Base-by-base conservation (phyloP, 1,140 invertebrate species). In the Cylas formicarius region DNA sequence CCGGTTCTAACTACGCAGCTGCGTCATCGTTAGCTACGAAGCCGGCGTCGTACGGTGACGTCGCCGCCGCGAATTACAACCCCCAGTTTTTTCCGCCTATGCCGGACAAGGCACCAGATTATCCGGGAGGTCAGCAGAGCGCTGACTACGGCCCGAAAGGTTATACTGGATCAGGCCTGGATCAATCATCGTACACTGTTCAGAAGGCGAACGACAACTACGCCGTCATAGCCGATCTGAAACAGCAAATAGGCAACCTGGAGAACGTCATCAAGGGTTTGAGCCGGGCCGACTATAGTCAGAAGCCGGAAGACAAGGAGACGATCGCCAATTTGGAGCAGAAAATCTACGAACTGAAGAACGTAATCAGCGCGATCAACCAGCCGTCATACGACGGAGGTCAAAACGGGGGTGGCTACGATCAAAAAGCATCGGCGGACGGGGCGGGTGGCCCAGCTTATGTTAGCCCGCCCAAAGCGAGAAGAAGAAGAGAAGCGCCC, bases 261-360 rank as follows among this genome's bases (percentile, higher is more conserved):
- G 55, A 63, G 43, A 49, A 34, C 7, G 47, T 52, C 11, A 61
- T 63, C 17, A 52, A 33, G 1, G 29, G 35, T 18, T 48, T 41
- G 16, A 50, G 54, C 27, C 57, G 56, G 42, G 18, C 52, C 0
- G 50, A 60, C 44, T 54, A 57, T 34, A 23, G 48, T 1, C 52
- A 58, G 42, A 55, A 28, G 22, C 35, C 48, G 4, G 53, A 61
- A 44, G 59, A 63, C 33, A 50, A 52, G 43, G 35, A 32, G 8
- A 39, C 49, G 11, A 39, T 61, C 11, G 39, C 46, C 9, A 47
- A 50, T 41, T 40, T 63, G 19, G 53, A 63, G 31, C 24, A 53
- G 16, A 50, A 56, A 50, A 61, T 61, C 13, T 44, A 48, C 19
- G 53, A 60, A 27, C 43, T 63, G 24, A 55, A 59, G 32, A 31